Evolutionary conservation across 2,888 invertebrate species (phyloP), one percentile per base, ranked within the genome.

Genomic region (Acanthosepion lycidas): DNA sequence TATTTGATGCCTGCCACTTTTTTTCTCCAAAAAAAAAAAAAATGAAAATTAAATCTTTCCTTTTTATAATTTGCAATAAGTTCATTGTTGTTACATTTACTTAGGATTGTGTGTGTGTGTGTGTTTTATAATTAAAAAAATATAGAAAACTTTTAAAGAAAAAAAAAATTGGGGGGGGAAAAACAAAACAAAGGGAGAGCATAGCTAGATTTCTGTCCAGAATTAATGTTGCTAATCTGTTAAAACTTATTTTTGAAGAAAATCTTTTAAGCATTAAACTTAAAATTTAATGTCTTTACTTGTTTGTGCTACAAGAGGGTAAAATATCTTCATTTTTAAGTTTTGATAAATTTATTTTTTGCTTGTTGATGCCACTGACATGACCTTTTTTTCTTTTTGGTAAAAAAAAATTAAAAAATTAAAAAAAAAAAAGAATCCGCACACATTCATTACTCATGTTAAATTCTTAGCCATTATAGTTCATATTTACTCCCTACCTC

Each of bases 321-420:
- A n/a, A n/a, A 78, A 9, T 78, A 78, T 78, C 78, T 78, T 78
- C 78, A 78, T 78, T 64, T 64, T 64, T n/a, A 78, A 78, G 78
- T 78, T 78, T 78, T 78, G 78, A 78, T 15, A 78, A 64, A 64
- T 64, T 64, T 78, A 18, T 78, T n/a, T 28, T 78, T 78, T 78
- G n/a, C 78, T 78, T 78, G 78, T 78, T 55, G 4, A 55, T 18
- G n/a, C 78, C 78, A 78, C 6, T 78, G 78, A 78, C 78, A 78
- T 9, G 78, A 28, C 28, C n/a, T 78, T 78, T n/a, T n/a, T 78
- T n/a, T 78, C 9, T 78, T 78, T 28, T 78, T n/a, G n/a, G 9
- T 9, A 78, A n/a, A 78, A 78, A n/a, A 28, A 78, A 28, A 78
- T 78, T 1, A 6, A 78, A n/a, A 78, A 9, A 78, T n/a, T 28